Base-by-base conservation (phyloP, 2,888 invertebrate species). In the Andrena dorsata region DNA sequence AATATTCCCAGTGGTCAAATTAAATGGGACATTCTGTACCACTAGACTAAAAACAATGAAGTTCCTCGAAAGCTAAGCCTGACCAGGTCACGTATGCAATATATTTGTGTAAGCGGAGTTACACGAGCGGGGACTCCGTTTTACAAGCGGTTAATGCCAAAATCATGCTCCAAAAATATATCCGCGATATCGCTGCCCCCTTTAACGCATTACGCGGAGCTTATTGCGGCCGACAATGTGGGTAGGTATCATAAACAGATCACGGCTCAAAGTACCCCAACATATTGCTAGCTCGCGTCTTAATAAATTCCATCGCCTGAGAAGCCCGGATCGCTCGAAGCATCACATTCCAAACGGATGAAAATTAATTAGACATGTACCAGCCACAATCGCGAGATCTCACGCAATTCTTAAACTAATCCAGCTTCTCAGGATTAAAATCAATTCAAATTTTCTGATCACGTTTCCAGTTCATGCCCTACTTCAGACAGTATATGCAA, bases 91-190 rank as follows among this genome's bases (percentile, higher is more conserved):
- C 60, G 68, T 63, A 72, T 64, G 72, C 63, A 28, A 53, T 23
- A 56, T 76, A 78, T 71, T 84, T 60, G 74, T 64, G 61, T 64
- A 66, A 64, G 72, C 61, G 77, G 60, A 69, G 65, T 61, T 79
- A 79, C 72, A 85, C 73, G 76, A 35, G 30, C 47, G n/a, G 41
- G 28, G 64, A 32, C 49, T 35, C 20, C 23, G 76, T 79, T 76
- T 83, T 61, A 35, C 51, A 30, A 47, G n/a, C 60, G 63, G 26
- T 74, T 83, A 81, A 85, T 73, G 75, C 74, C 73, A 85, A 76
- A 83, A 81, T 79, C 74, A 51, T 61, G 77, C 53, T 80, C 83
- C 66, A 78, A 87, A 87, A 87, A 88, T 87, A 86, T 61, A 86
- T 10, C 61, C 68, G 35, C 58, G 66, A 53, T 77, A 56, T n/a